Conservation (phyloP, 2,113 vertebrate species). For the Puffinus mauretanicus region DNA sequence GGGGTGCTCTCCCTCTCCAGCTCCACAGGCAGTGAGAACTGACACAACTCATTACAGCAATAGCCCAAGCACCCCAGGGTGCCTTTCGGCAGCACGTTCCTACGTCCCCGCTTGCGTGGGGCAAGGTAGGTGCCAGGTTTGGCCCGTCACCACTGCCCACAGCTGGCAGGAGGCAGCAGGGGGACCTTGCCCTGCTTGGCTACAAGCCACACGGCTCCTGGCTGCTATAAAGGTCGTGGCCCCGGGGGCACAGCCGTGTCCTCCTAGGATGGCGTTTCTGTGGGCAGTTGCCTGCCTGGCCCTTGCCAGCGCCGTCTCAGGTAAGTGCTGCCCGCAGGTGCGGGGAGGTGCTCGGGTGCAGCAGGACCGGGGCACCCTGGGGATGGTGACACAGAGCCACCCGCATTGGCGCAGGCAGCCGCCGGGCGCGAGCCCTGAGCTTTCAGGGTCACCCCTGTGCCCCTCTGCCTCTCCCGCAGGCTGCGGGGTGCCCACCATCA, state of each 20-base stretch:
- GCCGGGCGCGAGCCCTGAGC: accelerated
- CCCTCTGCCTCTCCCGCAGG: background rate
- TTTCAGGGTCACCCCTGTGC: background rate
- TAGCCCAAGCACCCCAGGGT: background rate
- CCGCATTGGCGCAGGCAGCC: background rate
- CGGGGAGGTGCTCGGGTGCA: accelerated
- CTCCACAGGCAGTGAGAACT: background rate
- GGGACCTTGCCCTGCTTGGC: background rate
- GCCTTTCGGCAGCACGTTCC: background rate
- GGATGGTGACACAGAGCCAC: background rate
- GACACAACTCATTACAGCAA: background rate
- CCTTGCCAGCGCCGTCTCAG: background rate
- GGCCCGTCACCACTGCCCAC: accelerated
- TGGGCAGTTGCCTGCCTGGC: slow-evolving; percentile 2
- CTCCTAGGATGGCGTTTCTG: background rate
- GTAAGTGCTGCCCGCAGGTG: accelerated
- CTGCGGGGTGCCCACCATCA: background rate
- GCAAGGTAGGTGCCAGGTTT: background rate
- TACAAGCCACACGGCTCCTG: background rate
- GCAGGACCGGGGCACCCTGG: accelerated
- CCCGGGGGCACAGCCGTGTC: accelerated
- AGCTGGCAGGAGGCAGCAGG: background rate
- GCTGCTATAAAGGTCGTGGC: background rate
- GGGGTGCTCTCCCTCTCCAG: background rate
- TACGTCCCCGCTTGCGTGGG: accelerated